Percentiles rank a stretch among this genome's conserved stretches.
Conservation (phyloP, 1,140 invertebrate species). For the Sitophilus oryzae region DNA sequence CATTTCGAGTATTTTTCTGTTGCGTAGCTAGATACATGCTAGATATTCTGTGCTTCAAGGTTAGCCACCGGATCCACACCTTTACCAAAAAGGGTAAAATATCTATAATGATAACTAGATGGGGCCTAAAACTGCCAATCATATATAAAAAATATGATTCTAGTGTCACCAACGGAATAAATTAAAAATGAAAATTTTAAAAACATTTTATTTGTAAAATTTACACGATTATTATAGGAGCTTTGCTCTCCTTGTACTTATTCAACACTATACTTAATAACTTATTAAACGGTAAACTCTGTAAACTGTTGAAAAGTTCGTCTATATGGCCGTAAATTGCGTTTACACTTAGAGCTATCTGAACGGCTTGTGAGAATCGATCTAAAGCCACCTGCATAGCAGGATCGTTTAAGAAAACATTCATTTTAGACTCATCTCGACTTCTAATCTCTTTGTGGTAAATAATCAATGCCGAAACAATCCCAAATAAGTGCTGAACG, state of each 20-base stretch:
- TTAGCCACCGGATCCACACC: too few species aligned
- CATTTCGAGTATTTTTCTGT: too few species aligned
- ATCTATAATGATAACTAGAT: too few species aligned
- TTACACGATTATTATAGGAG: conserved; percentile 14
- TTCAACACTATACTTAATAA: conserved; percentile 55
- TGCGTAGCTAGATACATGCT: too few species aligned
- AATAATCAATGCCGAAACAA: conserved; percentile 38
- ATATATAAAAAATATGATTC: too few species aligned
- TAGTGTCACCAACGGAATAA: too few species aligned
- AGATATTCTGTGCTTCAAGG: too few species aligned
- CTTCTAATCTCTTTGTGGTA: conserved; percentile 45
- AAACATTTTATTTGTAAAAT: too few species aligned
- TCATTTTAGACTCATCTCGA: conserved; percentile 37
- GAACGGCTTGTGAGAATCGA: conserved; percentile 68
- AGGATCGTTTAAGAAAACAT: conserved; percentile 29
- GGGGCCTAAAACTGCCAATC: too few species aligned
- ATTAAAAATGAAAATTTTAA: too few species aligned
- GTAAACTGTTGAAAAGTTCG: conserved; percentile 51
- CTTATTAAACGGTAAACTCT: conserved; percentile 53
- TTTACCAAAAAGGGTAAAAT: too few species aligned
- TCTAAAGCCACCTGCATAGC: conserved; percentile 56
- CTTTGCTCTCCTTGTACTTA: conserved; percentile 46
- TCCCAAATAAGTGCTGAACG: conserved; percentile 51
- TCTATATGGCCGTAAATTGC: conserved; percentile 71
- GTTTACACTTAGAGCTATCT: conserved; percentile 64